Evolutionary conservation across 2,888 invertebrate species (phyloP).

Genomic region (Amphipoea oculea): DNA sequence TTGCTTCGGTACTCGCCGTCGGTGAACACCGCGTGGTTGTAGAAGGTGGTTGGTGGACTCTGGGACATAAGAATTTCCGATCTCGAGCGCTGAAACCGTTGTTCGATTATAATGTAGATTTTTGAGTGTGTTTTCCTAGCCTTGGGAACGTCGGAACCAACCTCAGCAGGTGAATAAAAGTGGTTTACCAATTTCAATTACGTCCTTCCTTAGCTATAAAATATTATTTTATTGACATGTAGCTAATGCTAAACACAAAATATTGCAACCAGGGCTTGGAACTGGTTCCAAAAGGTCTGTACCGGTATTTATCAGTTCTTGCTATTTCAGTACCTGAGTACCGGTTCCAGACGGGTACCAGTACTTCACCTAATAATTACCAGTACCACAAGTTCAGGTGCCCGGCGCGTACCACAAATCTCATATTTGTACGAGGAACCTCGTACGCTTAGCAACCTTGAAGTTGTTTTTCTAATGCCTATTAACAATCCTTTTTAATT

Average conservation of each 20-base stretch:
- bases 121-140: constrained; percentile 30
- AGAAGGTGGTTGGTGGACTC: constrained; percentile 80
- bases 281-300: not conserved
- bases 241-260: not conserved
- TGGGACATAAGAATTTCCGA: constrained; percentile 86
- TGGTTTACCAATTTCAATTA: constrained; percentile 10
- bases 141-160: constrained; percentile 37
- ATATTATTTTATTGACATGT: not conserved
- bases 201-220: not conserved
- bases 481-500: not conserved
- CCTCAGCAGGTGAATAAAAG: constrained; percentile 6
- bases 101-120: constrained; percentile 62
- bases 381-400: not conserved
- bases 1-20: constrained; percentile 64
- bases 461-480: not conserved
- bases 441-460: not conserved
- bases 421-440: not conserved
- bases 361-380: not conserved
- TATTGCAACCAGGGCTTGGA: not conserved
- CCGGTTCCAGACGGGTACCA: not conserved
- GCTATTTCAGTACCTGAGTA: not conserved
- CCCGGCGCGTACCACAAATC: not conserved
- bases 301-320: not conserved
- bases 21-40: constrained; percentile 65
- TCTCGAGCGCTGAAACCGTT: constrained; percentile 84